Conservation (phyloP, 92 coral and sea anemone species). For the Heteractis magnifica region DNA sequence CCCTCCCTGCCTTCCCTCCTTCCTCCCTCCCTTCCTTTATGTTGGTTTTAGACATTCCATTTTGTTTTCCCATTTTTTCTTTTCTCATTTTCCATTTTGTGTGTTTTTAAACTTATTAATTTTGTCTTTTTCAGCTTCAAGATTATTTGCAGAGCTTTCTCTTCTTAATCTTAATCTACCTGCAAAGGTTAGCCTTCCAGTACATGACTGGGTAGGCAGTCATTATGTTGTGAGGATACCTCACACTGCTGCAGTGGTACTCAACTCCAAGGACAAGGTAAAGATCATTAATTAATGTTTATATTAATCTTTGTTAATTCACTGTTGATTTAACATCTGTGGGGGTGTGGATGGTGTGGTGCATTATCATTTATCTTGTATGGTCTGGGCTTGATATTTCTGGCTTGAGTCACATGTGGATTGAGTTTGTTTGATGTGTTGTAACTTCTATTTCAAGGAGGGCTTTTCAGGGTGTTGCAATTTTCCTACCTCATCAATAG, state of each 20-base stretch:
- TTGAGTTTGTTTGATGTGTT: no score
- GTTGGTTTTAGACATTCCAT: not conserved
- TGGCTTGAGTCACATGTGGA: no score
- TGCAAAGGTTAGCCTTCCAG: constrained; percentile 92
- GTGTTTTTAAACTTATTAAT: not conserved
- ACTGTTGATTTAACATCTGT: no score
- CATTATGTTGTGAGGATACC: constrained; percentile 98
- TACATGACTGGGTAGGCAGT: constrained; percentile 72
- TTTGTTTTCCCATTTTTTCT: not conserved
- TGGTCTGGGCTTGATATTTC: no score
- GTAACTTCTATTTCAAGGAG: no score
- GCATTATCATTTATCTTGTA: no score
- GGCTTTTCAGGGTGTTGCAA: no score
- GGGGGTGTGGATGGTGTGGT: no score
- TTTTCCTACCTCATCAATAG: no score
- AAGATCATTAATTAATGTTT: not conserved
- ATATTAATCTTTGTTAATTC: not conserved
- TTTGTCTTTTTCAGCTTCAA: constrained; percentile 59
- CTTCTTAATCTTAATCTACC: constrained; percentile 91
- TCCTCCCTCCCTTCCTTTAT: not conserved
- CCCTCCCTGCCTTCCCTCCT: no score
- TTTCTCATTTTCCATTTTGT: not conserved
- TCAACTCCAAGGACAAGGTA: constrained; percentile 99
- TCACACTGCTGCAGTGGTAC: constrained; percentile 95
- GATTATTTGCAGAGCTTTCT: constrained; percentile 91